Evolutionary conservation across 2,888 invertebrate species (phyloP).

Genomic region (Phortica okadai): DNA sequence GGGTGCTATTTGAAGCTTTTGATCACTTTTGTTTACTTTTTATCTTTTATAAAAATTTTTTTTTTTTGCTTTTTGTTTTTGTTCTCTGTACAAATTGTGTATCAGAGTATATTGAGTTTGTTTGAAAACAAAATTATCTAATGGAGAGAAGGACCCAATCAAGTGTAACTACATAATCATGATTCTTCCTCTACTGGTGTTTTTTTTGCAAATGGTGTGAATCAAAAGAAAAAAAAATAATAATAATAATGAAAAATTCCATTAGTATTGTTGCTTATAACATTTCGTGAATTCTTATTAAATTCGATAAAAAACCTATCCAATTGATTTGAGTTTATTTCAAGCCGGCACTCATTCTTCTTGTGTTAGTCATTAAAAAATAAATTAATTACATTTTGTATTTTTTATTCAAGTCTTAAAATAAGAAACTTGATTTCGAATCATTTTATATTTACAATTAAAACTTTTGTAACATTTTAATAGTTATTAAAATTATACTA

Average conservation of each 20-base stretch:
- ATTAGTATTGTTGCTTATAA: neutral
- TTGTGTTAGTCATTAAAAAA: too few relatives aligned
- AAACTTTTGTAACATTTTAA: too few relatives aligned
- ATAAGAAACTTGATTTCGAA: too few relatives aligned
- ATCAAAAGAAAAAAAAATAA: conserved; percentile 1
- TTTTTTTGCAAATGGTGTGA: neutral
- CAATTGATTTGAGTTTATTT: neutral
- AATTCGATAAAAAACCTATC: neutral
- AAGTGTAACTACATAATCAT: too few relatives aligned
- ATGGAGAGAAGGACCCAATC: too few relatives aligned
- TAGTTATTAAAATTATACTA: too few relatives aligned
- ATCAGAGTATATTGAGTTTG: neutral
- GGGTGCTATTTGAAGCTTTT: neutral
- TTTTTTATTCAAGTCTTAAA: too few relatives aligned
- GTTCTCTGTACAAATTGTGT: neutral
- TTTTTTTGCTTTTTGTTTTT: neutral
- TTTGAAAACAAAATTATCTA: neutral
- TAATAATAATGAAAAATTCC: neutral
- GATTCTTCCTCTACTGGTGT: neutral
- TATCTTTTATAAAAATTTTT: neutral
- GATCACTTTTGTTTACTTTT: conserved; percentile 3
- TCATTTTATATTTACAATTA: too few relatives aligned
- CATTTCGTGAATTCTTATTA: neutral
- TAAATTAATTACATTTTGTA: too few relatives aligned
- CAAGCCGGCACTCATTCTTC: neutral